These are phyloP conservation scores for Drosophila limbata DNA, from an alignment of 2,888 invertebrate genomes.

Conservation along the genomic window DNA sequence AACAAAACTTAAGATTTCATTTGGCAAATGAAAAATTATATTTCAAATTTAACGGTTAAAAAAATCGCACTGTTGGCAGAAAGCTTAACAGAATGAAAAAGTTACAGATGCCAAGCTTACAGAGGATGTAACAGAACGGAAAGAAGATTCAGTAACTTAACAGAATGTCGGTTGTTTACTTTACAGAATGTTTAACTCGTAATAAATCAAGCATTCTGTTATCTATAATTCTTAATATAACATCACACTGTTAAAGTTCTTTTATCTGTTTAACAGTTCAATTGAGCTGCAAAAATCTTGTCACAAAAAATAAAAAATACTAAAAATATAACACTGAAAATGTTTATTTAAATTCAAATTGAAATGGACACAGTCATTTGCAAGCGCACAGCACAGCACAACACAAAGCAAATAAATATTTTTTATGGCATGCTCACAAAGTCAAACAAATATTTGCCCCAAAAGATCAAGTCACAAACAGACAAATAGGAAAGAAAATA, in stretches of 20 bases:
- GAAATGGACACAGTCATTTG: conserved; percentile 6
- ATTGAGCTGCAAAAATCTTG: neutral
- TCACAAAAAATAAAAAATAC: neutral
- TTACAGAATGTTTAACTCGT: neutral
- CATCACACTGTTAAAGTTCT: neutral
- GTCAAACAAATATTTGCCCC: conserved; percentile 33
- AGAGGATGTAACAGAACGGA: neutral
- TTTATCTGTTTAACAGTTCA: neutral
- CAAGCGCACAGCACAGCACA: neutral
- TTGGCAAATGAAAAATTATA: neutral
- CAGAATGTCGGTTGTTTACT: neutral
- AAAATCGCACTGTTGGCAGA: neutral
- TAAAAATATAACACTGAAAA: neutral
- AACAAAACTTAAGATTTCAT: neutral
- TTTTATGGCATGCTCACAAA: conserved; percentile 18
- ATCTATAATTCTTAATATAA: neutral
- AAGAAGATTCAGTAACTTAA: too few species aligned
- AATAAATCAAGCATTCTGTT: neutral
- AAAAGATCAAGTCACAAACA: conserved; percentile 23
- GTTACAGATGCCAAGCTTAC: neutral
- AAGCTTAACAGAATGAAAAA: neutral
- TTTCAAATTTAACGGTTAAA: neutral
- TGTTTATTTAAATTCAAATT: conserved; percentile 22
- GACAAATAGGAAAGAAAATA: conserved; percentile 14
- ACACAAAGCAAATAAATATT: conserved; percentile 7